Conservation (phyloP, 2,797 vertebrate genomes). For the Amniataba percoides region DNA sequence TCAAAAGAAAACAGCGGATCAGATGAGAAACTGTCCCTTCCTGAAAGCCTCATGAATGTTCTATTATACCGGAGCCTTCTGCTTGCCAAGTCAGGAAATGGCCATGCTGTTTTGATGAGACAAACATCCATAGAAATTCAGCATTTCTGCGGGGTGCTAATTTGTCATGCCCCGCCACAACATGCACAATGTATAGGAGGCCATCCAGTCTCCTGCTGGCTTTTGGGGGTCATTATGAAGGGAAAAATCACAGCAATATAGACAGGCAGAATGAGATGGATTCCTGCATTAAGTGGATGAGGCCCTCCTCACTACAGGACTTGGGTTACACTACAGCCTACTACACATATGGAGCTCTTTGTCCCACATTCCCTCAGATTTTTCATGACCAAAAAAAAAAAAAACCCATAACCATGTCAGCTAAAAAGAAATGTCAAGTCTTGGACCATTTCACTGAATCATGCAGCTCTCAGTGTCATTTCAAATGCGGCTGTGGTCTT, state of each 20-base stretch:
- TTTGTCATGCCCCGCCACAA: slow-evolving; percentile 84
- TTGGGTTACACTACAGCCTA: slow-evolving; percentile 78
- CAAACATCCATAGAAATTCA: slow-evolving; percentile 78
- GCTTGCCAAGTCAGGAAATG: slow-evolving; percentile 81
- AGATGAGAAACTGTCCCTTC: slow-evolving; percentile 68
- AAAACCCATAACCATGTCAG: slow-evolving; percentile 49
- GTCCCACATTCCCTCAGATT: slow-evolving; percentile 71
- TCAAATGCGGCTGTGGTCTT: slow-evolving; percentile 19
- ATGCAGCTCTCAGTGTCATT: slow-evolving; percentile 27
- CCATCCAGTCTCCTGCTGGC: slow-evolving; percentile 72
- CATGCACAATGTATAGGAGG: slow-evolving; percentile 74
- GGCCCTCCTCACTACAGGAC: slow-evolving; percentile 79
- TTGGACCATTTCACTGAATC: slow-evolving; percentile 29
- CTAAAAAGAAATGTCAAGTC: slow-evolving; percentile 36
- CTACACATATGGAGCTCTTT: slow-evolving; percentile 77
- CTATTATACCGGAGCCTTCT: slow-evolving; percentile 69
- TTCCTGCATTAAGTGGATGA: slow-evolving; percentile 86
- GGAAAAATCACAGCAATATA: slow-evolving; percentile 79
- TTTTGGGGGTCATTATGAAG: slow-evolving; percentile 79
- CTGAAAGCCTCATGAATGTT: slow-evolving; percentile 56
- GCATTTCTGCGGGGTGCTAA: slow-evolving; percentile 80
- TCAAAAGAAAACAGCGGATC: slow-evolving; percentile 49
- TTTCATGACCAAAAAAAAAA: slow-evolving; percentile 51
- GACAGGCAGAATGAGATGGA: slow-evolving; percentile 80
- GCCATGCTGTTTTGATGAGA: slow-evolving; percentile 82